Percentiles rank a stretch among this genome's conserved stretches.
These are phyloP conservation scores for Chrysolina haemoptera DNA, from an alignment of 2,888 invertebrate genomes.

Conservation along the genomic window DNA sequence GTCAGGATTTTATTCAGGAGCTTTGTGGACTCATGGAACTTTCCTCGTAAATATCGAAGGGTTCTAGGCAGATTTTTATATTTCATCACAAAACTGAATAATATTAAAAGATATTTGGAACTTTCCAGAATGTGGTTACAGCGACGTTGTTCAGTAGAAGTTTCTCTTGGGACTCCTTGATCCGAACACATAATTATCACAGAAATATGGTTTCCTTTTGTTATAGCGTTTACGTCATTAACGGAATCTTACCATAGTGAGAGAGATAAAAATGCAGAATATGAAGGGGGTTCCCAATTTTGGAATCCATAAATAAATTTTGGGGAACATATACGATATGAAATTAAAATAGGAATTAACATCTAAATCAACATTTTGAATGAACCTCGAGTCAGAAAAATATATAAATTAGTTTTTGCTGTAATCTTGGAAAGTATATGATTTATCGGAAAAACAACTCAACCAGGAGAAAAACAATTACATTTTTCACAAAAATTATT, in stretches of 20 bases:
- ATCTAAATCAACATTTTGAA: too few species aligned
- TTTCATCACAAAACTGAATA: neutral
- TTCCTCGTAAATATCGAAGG: conserved; percentile 12
- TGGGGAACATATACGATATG: too few species aligned
- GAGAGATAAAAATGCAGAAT: neutral
- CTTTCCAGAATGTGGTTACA: neutral
- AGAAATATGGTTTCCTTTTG: neutral
- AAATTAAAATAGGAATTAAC: too few species aligned
- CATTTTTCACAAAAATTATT: too few species aligned
- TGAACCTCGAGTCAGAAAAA: too few species aligned
- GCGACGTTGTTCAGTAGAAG: neutral
- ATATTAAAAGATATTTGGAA: neutral
- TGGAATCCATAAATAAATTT: too few species aligned
- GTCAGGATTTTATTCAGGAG: conserved; percentile 7
- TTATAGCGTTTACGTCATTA: neutral
- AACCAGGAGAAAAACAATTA: too few species aligned
- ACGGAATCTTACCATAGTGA: too few species aligned
- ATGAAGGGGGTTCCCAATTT: neutral
- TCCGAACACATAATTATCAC: neutral
- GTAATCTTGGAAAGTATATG: too few species aligned
- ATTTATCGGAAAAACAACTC: too few species aligned
- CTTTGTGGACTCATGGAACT: neutral
- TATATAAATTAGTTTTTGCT: too few species aligned
- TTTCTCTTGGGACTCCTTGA: neutral
- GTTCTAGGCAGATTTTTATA: conserved; percentile 1